phyloP scores from a whole-genome alignment of 2,888 invertebrate genomes.

The Dynastes grantii region DNA sequence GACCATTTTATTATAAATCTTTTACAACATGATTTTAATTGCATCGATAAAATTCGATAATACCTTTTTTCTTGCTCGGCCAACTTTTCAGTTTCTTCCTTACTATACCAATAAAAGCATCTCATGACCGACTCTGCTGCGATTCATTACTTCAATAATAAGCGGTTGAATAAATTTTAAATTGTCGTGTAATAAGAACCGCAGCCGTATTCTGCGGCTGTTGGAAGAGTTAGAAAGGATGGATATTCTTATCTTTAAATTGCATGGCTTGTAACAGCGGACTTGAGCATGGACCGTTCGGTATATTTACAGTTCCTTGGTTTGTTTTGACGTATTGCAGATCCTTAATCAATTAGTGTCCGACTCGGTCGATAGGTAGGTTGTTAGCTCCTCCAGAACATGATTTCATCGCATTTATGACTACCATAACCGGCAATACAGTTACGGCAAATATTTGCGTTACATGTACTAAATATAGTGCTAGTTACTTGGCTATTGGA shows the following conservation, averaged over 20 bases:
- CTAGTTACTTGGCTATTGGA: not conserved
- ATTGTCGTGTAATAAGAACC: not conserved
- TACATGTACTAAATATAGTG: not conserved
- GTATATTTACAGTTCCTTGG: conserved; percentile 19
- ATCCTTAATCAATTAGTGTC: conserved; percentile 29
- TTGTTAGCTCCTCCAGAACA: not conserved
- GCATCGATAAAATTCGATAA: not conserved
- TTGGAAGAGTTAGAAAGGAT: conserved; percentile 1
- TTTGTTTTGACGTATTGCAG: conserved; percentile 33
- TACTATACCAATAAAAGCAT: not conserved
- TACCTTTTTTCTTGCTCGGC: not conserved
- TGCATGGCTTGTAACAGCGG: not conserved
- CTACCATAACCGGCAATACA: not conserved
- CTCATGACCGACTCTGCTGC: not conserved
- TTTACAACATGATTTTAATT: not conserved
- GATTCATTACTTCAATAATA: conserved; percentile 11
- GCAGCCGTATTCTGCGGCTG: not conserved
- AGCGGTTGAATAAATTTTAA: conserved; percentile 16
- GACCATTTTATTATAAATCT: too few relatives aligned
- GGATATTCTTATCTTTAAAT: conserved; percentile 9
- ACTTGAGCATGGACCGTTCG: not conserved
- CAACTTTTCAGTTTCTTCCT: not conserved
- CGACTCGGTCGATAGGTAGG: not conserved
- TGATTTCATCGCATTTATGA: conserved; percentile 1
- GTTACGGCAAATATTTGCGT: conserved; percentile 17